Conservation (phyloP, 2,888 invertebrate genomes). For the Pachydiplax longipennis region DNA sequence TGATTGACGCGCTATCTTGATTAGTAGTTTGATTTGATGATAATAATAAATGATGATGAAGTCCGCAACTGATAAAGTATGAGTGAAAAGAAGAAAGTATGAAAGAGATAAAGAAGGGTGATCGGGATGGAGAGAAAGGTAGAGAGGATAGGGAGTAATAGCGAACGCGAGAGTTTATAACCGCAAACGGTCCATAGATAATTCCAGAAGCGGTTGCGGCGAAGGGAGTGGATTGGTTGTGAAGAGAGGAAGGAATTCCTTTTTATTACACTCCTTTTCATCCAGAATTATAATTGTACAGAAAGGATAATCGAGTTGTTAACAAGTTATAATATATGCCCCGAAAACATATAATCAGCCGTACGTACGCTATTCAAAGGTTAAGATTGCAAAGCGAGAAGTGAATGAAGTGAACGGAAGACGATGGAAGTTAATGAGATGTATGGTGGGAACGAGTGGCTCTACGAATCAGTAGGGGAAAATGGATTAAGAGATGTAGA, state of each 20-base stretch:
- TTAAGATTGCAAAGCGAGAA: neutral
- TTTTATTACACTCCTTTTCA: neutral
- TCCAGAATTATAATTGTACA: neutral
- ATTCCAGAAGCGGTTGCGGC: slow-evolving; percentile 35
- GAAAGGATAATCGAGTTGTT: neutral
- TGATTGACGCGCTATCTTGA: no score
- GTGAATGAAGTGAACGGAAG: neutral
- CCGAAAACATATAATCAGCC: neutral
- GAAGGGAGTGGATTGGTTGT: neutral
- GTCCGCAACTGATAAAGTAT: no score
- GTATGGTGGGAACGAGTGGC: neutral
- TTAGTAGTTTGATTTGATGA: no score
- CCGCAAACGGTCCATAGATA: slow-evolving; percentile 30
- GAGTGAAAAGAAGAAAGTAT: no score
- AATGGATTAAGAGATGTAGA: neutral
- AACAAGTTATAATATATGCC: neutral
- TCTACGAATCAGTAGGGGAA: neutral
- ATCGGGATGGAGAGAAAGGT: neutral
- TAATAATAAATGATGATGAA: no score
- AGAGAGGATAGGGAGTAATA: neutral
- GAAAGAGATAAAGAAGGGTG: neutral
- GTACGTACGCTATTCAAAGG: neutral
- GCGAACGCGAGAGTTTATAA: neutral
- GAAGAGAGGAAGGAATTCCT: neutral
- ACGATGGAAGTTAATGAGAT: neutral